Evolutionary conservation across 2,888 invertebrate genomes (phyloP).

Genomic region (Alentia gelatinosa): DNA sequence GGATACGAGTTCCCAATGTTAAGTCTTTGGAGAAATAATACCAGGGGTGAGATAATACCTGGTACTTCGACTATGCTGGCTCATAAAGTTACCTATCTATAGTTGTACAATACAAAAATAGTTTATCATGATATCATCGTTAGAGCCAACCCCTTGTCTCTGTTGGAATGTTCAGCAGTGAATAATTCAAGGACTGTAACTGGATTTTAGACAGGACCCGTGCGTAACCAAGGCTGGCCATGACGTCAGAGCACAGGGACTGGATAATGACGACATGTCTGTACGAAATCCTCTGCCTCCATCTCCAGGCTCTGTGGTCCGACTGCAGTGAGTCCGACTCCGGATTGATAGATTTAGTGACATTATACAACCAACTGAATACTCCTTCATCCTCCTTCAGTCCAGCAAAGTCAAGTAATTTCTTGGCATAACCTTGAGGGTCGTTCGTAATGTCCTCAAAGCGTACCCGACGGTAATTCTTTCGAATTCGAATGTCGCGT

Average conservation of each 20-base stretch:
- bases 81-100: too few relatives aligned
- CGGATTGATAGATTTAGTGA: neutral
- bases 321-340: neutral
- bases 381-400: neutral
- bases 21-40: too few relatives aligned
- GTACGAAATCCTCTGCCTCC: neutral
- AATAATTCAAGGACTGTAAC: neutral
- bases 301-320: neutral
- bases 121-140: too few relatives aligned
- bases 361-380: neutral
- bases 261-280: neutral
- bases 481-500: neutral
- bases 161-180: neutral
- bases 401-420: neutral
- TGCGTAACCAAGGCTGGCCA: neutral
- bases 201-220: neutral
- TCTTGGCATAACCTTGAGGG: neutral
- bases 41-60: too few relatives aligned
- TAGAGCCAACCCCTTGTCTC: too few relatives aligned
- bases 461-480: neutral
- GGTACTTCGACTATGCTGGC: too few relatives aligned
- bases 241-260: neutral
- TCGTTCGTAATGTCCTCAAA: neutral
- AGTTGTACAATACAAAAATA: too few relatives aligned
- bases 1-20: too few relatives aligned